Base-by-base conservation (phyloP, 2,113 vertebrate species). In the Myodes glareolus region DNA sequence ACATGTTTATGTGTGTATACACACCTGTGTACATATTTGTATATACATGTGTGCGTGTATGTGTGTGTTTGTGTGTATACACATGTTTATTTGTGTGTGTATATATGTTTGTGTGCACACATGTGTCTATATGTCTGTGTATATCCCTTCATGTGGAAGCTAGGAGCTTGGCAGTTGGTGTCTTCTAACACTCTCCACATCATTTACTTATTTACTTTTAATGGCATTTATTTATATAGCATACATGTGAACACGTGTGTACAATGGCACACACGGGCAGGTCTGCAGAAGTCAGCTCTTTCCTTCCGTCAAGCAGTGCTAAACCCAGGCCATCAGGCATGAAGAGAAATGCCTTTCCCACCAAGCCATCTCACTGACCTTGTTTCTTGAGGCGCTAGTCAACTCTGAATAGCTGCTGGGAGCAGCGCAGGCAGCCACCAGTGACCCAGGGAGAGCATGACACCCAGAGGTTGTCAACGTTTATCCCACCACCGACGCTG, bases 361-460 rank as follows among this genome's bases (percentile, higher is more conserved):
- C 58, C 47, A 42, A 67, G 42, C 42, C 82, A 47, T n/a, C 5
- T 25, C 29, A 47, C 29, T 36, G 2, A 2, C 45, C 31, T 3
- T n/a, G 50, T 31, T 68, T 50, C 23, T 14, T 50, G 31, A 50
- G 65, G 19, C 3, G 6, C 19, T 36, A 31, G 50, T 25, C 17
- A 25, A n/a, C 45, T 84, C 45, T n/a, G 36, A 45, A 84, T 14
- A 90, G 61, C 70, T 50, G 4, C 11, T 31, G 4, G 10, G 12
- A 82, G 29, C 16, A 45, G 63, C 2, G 0, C 4, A 3, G 0
- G 21, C 7, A 47, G 29, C 5, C 31, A 5, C 42, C 68, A 1
- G 2, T 5, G 1, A 16, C 2, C 13, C 21, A 10, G n/a, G 25
- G 19, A 70, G 47, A 7, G 23, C 23, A 2, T 0, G 19, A 7